Base-by-base conservation (phyloP, 2,888 invertebrate species). In the Cataglyphis albicans region DNA sequence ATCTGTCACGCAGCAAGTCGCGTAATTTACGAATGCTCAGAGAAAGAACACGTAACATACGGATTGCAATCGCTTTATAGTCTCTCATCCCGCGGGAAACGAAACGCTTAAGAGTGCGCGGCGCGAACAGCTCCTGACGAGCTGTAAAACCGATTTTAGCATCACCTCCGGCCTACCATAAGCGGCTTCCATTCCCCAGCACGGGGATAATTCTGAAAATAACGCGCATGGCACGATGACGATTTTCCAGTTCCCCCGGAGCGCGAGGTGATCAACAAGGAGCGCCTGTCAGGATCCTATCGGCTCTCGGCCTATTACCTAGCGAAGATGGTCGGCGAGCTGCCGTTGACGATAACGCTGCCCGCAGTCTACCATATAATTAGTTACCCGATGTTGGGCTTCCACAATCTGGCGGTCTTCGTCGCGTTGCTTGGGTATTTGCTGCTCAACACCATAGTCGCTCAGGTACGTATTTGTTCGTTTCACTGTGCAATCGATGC, bases 251-350 rank as follows among this genome's bases (percentile, higher is more conserved):
- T 97, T 96, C 97, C 97, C 81, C 96, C 97, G 70, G 97, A 98
- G 94, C 95, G 97, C 88, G 97, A 97, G 95, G 97, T 98, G 57
- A 97, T 98, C 87, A 97, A 97, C 93, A 98, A 97, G 93, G 98
- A 98, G 94, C 95, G 98, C 82, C 95, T 96, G 88, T 97, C 97
- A 18, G 98, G 98, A 68, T 97, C 97, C 52, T 98, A 98, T 93
- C 95, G 97, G 78, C 95, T 98, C 74, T 97, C 97, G 10, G 97
- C 98, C 55, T 98, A 97, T 93, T 98, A 97, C 94, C 94, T 97
- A 93, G 97, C 98, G 84, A 97, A 98, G 95, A 97, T 97, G 97
- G 96, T 97, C 85, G 97, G 97, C 82, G 98, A 98, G 94, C 93
- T 97, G 91, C 97, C 97, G 10, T 94, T 97, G 88, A 97, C 97